Percentiles rank a stretch among this genome's conserved stretches.
Conservation (phyloP, 2,888 invertebrate genomes). For the Druceiella hillmani region DNA sequence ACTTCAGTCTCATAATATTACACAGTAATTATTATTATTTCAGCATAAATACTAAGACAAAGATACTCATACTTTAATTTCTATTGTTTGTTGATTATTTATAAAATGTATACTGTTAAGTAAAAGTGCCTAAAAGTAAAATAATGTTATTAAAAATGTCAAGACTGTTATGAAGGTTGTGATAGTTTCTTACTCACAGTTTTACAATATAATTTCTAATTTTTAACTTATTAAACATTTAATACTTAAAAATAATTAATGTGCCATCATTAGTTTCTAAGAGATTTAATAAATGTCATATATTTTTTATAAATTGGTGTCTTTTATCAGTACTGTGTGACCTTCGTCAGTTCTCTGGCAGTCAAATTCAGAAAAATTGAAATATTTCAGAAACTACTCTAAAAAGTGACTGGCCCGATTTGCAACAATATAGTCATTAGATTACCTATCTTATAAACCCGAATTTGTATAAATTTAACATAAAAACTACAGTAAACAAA, state of each 20-base stretch:
- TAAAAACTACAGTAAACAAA: constrained; percentile 20
- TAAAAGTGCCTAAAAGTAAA: constrained; percentile 11
- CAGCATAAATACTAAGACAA: too few relatives aligned
- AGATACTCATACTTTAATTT: too few relatives aligned
- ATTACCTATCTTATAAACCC: constrained; percentile 20
- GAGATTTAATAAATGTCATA: too few relatives aligned
- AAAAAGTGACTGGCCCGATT: constrained; percentile 23
- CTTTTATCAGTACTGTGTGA: constrained; percentile 3
- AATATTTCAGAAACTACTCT: constrained; percentile 16
- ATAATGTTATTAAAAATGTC: constrained; percentile 6
- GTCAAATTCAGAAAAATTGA: constrained; percentile 5
- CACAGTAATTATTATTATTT: too few relatives aligned
- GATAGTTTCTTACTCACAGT: constrained; percentile 9
- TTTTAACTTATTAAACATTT: too few relatives aligned
- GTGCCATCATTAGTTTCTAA: too few relatives aligned
- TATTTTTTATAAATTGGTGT: constrained; percentile 6
- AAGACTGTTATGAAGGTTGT: constrained; percentile 10
- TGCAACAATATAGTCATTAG: constrained; percentile 20
- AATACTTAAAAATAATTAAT: too few relatives aligned
- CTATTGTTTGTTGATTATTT: too few relatives aligned
- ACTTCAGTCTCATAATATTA: too few relatives aligned
- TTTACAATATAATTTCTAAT: too few relatives aligned
- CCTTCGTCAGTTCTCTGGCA: neutral
- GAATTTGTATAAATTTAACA: constrained; percentile 18
- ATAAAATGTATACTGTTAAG: constrained; percentile 10